Evolutionary conservation across 2,888 invertebrate genomes (phyloP).

Genomic region (Rhagonycha fulva): DNA sequence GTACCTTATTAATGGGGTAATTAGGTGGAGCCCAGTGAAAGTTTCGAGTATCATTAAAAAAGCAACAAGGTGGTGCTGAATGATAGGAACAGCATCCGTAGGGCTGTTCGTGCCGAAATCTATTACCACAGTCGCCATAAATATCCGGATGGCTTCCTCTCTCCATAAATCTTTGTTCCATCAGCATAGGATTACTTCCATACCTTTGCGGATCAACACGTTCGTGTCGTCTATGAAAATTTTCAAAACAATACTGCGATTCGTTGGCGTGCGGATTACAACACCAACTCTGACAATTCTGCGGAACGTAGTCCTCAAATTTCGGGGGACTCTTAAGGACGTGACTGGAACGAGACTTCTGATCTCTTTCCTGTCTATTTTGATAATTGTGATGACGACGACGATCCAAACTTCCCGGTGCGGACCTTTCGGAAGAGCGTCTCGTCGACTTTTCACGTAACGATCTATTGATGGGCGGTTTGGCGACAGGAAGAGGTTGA

Average conservation of each 20-base stretch:
- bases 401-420: conserved; percentile 48
- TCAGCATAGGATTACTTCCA: conserved; percentile 56
- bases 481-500: conserved; percentile 40
- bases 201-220: conserved; percentile 55
- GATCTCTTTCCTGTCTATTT: conserved; percentile 65
- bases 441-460: conserved; percentile 42
- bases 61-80: conserved; percentile 49
- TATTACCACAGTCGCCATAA: conserved; percentile 43
- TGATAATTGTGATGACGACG: conserved; percentile 56
- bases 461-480: conserved; percentile 47
- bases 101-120: conserved; percentile 36
- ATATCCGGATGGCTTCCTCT: conserved; percentile 54
- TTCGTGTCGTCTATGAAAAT: conserved; percentile 64
- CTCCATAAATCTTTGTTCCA: conserved; percentile 43
- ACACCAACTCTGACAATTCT: conserved; percentile 49
- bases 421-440: conserved; percentile 41
- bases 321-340: conserved; percentile 52
- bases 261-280: conserved; percentile 43
- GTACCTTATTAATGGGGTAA: conserved; percentile 38
- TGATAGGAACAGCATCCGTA: conserved; percentile 50
- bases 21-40: conserved; percentile 50
- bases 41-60: conserved; percentile 44
- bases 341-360: conserved; percentile 66
- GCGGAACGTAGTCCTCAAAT: conserved; percentile 45
- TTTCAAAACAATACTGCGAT: conserved; percentile 54